These are phyloP conservation scores for Trichonephila clavipes DNA, from an alignment of 1,140 invertebrate species.

Conservation along the genomic window DNA sequence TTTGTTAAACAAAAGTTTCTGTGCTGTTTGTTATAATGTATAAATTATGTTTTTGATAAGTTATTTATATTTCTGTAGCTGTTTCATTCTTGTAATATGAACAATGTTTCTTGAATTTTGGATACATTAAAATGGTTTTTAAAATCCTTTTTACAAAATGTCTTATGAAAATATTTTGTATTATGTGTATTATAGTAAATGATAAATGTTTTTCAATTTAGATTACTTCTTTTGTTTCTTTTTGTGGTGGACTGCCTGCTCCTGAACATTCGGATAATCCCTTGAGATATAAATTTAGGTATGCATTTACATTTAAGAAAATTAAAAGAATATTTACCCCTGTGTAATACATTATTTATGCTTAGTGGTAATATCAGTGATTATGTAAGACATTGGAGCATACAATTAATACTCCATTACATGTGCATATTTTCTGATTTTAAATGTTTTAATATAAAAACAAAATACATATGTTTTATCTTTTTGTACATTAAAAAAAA, in stretches of 20 bases:
- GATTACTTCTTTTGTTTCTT: slow-evolving; percentile 96
- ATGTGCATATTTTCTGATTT: background rate
- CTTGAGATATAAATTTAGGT: slow-evolving; percentile 94
- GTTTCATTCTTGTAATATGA: no score
- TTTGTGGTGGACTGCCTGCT: slow-evolving; percentile 97
- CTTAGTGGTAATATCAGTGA: no score
- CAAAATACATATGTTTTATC: background rate
- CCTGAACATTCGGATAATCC: slow-evolving; percentile 97
- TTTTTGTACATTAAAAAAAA: background rate
- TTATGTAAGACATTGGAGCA: no score
- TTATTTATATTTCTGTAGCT: no score
- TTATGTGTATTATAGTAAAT: no score
- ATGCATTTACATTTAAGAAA: background rate
- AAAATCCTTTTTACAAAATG: no score
- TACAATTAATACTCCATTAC: background rate
- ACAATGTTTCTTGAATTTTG: no score
- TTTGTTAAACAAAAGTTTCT: no score
- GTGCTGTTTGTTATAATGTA: no score
- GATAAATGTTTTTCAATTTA: slow-evolving; percentile 81
- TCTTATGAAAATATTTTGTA: no score
- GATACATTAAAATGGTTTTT: no score
- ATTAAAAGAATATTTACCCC: background rate
- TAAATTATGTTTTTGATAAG: no score
- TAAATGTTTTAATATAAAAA: background rate
- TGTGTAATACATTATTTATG: background rate